phyloP scores from a whole-genome alignment of 1,140 invertebrate species.

The Drosophila kepulauana region DNA sequence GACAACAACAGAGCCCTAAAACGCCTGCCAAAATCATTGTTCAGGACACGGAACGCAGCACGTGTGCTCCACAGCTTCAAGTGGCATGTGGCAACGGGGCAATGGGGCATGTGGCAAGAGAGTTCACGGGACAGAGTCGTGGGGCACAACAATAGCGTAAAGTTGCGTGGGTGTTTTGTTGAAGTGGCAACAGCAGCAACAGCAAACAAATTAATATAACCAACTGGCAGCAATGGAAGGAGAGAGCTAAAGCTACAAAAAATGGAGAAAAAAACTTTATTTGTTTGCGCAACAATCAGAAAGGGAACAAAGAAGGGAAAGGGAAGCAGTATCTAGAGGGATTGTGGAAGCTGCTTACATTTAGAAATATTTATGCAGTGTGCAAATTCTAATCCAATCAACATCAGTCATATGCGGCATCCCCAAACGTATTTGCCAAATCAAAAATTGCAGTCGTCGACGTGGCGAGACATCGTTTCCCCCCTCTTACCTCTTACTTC shows the following conservation, averaged over 20 bases:
- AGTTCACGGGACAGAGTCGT: neutral
- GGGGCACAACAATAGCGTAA: slow-evolving; percentile 28
- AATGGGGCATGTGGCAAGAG: slow-evolving; percentile 10
- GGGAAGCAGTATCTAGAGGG: neutral
- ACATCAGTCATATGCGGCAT: slow-evolving; percentile 40
- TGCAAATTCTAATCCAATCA: slow-evolving; percentile 51
- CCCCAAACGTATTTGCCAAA: slow-evolving; percentile 58
- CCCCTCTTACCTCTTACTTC: too few relatives aligned
- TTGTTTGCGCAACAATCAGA: slow-evolving; percentile 47
- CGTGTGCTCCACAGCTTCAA: slow-evolving; percentile 34
- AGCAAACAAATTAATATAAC: slow-evolving; percentile 57
- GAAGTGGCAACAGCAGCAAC: slow-evolving; percentile 31
- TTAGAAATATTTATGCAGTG: slow-evolving; percentile 51
- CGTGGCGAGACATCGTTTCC: neutral
- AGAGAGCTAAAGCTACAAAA: neutral
- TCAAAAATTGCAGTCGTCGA: slow-evolving; percentile 69
- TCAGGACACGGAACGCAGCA: slow-evolving; percentile 41
- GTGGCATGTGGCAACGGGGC: slow-evolving; percentile 15
- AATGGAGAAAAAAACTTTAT: slow-evolving; percentile 37
- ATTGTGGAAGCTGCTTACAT: slow-evolving; percentile 25
- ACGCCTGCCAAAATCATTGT: slow-evolving; percentile 27
- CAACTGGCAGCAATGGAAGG: neutral
- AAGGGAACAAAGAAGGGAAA: neutral
- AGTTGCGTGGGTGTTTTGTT: slow-evolving; percentile 4
- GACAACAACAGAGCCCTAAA: slow-evolving; percentile 20